These are phyloP conservation scores for Cynocephalus volans DNA, from an alignment of 2,113 vertebrate genomes.

Conservation along the genomic window DNA sequence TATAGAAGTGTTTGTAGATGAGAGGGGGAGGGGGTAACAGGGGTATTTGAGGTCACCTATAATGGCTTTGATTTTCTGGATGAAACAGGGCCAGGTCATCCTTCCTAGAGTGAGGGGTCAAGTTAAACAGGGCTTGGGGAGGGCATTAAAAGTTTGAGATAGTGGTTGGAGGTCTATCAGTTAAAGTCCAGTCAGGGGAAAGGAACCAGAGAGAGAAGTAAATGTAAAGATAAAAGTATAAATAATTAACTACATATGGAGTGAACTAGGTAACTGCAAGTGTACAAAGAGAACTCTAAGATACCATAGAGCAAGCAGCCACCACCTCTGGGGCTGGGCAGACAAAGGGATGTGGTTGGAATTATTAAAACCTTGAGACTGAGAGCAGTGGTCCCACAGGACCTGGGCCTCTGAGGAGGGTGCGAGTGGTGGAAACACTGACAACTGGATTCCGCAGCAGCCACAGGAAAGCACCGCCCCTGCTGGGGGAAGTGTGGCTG, in stretches of 20 bases:
- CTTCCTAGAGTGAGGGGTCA: not conserved
- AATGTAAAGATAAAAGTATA: not conserved
- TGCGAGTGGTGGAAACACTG: not conserved
- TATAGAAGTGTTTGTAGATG: not conserved
- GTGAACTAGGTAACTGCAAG: not conserved
- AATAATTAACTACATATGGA: not conserved
- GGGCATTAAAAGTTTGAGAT: not conserved
- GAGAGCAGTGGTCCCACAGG: not conserved
- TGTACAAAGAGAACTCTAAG: not conserved
- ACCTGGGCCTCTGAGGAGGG: not conserved
- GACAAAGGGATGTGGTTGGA: not conserved
- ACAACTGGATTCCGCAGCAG: not conserved
- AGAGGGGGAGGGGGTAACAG: not conserved
- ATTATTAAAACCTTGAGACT: not conserved
- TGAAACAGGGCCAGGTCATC: not conserved
- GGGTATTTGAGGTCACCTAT: not conserved
- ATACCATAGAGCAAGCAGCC: not conserved
- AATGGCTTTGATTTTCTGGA: not conserved
- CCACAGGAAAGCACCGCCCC: not conserved
- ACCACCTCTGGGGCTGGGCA: not conserved
- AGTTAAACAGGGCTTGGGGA: not conserved
- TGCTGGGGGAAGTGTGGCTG: not conserved
- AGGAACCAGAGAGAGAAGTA: not conserved
- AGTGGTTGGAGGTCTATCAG: not conserved
- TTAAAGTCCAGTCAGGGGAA: not conserved